Conservation (phyloP, 1,140 invertebrate genomes). For the Ceratosolen solmsi region DNA sequence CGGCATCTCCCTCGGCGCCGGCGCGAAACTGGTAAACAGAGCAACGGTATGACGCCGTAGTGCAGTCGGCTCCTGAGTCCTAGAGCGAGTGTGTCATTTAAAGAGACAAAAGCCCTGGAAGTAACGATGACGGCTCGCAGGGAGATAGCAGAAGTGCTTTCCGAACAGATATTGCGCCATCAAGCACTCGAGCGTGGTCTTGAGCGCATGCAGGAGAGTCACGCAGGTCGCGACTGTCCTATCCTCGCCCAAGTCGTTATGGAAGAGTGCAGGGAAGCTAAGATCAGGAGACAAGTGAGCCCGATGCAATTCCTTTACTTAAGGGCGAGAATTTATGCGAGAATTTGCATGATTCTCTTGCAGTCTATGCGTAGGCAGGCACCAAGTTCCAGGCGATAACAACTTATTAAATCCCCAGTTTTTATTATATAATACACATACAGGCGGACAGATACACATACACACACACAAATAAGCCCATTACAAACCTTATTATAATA, state of each 20-base stretch:
- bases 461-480: too few relatives aligned
- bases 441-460: too few relatives aligned
- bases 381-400: too few relatives aligned
- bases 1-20: neutral
- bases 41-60: neutral
- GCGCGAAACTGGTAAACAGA: neutral
- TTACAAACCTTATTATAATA: too few relatives aligned
- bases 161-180: slow-evolving; percentile 34
- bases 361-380: too few relatives aligned
- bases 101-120: neutral
- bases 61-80: neutral
- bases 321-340: too few relatives aligned
- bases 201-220: slow-evolving; percentile 27
- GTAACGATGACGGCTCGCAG: neutral
- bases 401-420: too few relatives aligned
- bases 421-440: too few relatives aligned
- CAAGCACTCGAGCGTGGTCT: slow-evolving; percentile 42
- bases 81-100: neutral
- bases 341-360: too few relatives aligned
- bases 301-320: too few relatives aligned
- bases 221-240: neutral
- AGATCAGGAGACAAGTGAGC: slow-evolving; percentile 45
- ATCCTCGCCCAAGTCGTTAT: slow-evolving; percentile 41
- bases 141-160: slow-evolving; percentile 4
- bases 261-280: slow-evolving; percentile 48